Conservation (phyloP, 2,888 invertebrate species). For the Catocala fraxini region DNA sequence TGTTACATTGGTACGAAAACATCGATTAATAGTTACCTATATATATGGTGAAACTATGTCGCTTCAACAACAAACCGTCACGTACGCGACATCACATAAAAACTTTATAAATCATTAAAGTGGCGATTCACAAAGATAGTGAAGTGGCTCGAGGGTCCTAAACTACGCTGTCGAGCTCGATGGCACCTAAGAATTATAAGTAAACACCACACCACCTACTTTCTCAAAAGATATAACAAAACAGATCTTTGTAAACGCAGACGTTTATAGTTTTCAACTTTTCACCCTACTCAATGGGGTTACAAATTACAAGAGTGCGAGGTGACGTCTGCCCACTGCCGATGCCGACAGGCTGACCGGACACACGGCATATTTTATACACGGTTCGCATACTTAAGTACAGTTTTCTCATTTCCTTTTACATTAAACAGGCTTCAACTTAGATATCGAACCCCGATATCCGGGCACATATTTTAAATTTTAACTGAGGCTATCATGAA, state of each 20-base stretch:
- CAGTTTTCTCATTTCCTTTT: conserved; percentile 64
- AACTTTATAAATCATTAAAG: conserved; percentile 65
- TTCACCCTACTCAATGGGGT: conserved; percentile 47
- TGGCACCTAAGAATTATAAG: conserved; percentile 71
- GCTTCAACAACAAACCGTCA: conserved; percentile 27
- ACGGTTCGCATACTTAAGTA: conserved; percentile 28
- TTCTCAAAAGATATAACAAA: conserved; percentile 57
- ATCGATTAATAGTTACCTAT: too few species aligned
- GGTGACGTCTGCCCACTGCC: conserved; percentile 16
- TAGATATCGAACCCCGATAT: conserved; percentile 17
- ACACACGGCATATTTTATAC: conserved; percentile 25
- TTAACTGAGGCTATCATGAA: background rate
- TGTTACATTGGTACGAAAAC: too few species aligned
- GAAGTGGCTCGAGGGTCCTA: conserved; percentile 68
- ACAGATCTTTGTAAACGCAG: conserved; percentile 61
- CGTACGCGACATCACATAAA: conserved; percentile 50
- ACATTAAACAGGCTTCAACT: conserved; percentile 36
- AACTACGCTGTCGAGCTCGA: conserved; percentile 70
- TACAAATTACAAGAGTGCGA: conserved; percentile 40
- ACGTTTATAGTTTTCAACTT: conserved; percentile 52
- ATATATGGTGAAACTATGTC: background rate
- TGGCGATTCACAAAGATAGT: conserved; percentile 67
- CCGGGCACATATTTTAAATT: conserved; percentile 5
- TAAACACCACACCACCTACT: conserved; percentile 64
- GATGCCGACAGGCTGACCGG: conserved; percentile 21